Evolutionary conservation across 2,113 vertebrate species (phyloP), one percentile per base, ranked within the genome.

Genomic region (Sceloporus undulatus): DNA sequence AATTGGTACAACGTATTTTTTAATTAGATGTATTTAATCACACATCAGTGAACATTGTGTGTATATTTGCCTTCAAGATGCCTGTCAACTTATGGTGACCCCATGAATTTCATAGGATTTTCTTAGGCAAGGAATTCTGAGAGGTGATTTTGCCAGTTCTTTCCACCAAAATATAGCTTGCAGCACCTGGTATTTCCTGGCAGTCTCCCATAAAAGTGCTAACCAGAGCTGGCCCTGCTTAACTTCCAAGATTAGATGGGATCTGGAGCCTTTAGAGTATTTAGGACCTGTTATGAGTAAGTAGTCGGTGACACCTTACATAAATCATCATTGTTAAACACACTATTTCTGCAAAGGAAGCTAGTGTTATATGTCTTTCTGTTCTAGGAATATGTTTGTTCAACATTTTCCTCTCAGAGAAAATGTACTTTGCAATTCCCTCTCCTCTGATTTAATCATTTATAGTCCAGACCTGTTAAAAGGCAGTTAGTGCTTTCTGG

Each of bases 321-420:
- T 19, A 92, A 87, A 78, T 79, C 85, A 89, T 80, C 94, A 78
- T 70, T n/a, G 81, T 87, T 88, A 91, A 87, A 13, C 94, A 79
- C 29, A 82, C 21, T n/a, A 29, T 92, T 89, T 95, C 65, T 90
- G 21, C 66, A 56, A 92, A 87, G 29, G 27, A 48, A 86, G 65
- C 70, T 86, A 9, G 76, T 56, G 7, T 88, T 66, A 66, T 78
- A 66, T 90, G 5, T 2, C 52, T 95, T 88, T 93, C 78, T 92
- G 79, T 93, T 93, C 91, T 87, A 73, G 85, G 87, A 65, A 82
- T 82, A 87, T 85, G 29, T 78, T 91, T 91, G 80, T 74, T 40
- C 85, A 88, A 88, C 0, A 40, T 85, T 92, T 94, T 11, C 42
- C 56, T 87, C 25, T 25, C 11, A 48, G 82, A 91, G 90, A 89